Evolutionary conservation across 1,140 invertebrate genomes (phyloP).

Genomic region (Elymnias hypermnestra): DNA sequence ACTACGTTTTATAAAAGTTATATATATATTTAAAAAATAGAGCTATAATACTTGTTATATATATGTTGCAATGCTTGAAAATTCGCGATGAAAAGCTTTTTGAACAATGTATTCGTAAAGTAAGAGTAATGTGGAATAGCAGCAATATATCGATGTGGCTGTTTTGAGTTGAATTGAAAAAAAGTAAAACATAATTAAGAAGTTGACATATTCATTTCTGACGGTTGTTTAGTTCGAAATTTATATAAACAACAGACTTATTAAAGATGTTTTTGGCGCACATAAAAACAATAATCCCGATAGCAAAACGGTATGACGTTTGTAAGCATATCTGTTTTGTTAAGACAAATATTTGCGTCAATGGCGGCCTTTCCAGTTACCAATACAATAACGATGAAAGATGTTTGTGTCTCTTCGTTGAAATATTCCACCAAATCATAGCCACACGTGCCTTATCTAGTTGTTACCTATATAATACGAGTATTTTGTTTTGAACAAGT

Average conservation of each 20-base stretch:
- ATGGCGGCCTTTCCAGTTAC: conserved; percentile 12
- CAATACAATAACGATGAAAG: not conserved
- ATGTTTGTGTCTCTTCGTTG: not conserved
- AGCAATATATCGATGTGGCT: too few species aligned
- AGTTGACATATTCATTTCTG: not conserved
- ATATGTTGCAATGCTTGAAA: not conserved
- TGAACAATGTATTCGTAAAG: too few species aligned
- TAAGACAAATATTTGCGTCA: conserved; percentile 11
- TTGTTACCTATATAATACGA: not conserved
- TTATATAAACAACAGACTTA: too few species aligned
- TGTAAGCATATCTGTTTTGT: not conserved
- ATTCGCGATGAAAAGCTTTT: too few species aligned
- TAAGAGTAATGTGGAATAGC: too few species aligned
- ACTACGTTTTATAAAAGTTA: too few species aligned
- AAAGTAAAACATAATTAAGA: too few species aligned
- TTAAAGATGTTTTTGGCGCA: conserved; percentile 9
- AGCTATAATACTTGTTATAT: not conserved
- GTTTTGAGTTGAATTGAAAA: too few species aligned
- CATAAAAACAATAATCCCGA: conserved; percentile 9
- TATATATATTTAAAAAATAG: too few species aligned
- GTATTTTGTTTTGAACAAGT: not conserved
- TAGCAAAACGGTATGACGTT: conserved; percentile 14
- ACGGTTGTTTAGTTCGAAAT: not conserved
- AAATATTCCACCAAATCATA: not conserved
- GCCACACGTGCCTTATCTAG: not conserved